Evolutionary conservation across 2,113 vertebrate genomes (phyloP), one percentile per base, ranked within the genome.

Genomic region (Sula dactylatra): DNA sequence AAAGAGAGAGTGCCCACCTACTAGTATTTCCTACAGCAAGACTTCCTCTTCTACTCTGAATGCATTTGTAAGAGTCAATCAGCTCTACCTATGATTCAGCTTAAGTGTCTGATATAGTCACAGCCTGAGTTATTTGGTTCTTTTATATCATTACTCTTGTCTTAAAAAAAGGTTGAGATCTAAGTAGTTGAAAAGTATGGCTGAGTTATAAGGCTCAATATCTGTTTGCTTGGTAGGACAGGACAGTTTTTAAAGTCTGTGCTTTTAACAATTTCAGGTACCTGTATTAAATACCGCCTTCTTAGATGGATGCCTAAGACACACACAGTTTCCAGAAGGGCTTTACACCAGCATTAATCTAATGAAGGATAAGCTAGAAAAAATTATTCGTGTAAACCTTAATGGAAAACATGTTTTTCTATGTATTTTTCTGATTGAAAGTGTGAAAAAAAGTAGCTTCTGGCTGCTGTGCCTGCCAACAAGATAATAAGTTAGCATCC

Each of bases 211-310:
- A 36, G 22, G 10, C 40, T 90, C 17, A 79, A 21, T 26, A 62
- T 50, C 56, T 92, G 21, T 88, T 93, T 96, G 38, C 50, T 77
- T 92, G 84, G 11, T 82, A 52, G 36, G 25, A 61, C 36, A 84
- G 25, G 25, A 62, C 13, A 58, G 42, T 29, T 84, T 91, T 95
- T 82, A 50, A 93, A 96, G 31, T 54, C 10, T 92, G n/a, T 89
- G 69, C 17, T 93, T 80, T 93, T 85, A 95, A 71, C 10, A 82
- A 85, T 86, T 92, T 69, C 65, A 95, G 93, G 65, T 54, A 54
- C 16, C 29, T 73, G 59, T 49, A 77, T 90, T 90, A 80, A 54
- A 80, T 71, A 95, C 72, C 11, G 4, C 7, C 29, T 93, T 88
- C 77, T 88, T 88, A 89, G 44, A 81, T 52, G 59, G 38, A 90